Conservation (phyloP, 2,888 invertebrate species). For the Pseudoips prasinana region DNA sequence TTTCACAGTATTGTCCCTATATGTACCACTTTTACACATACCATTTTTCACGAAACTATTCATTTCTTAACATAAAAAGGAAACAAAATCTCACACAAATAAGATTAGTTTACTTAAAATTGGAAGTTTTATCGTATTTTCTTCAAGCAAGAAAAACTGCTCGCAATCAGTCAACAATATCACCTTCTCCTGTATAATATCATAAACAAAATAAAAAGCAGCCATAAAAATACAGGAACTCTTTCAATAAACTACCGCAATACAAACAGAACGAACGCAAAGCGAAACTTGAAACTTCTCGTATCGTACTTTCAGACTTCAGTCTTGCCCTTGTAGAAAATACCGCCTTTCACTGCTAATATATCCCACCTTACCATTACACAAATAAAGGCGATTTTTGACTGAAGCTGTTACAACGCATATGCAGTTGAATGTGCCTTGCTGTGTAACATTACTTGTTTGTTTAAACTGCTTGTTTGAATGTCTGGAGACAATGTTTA, state of each 20-base stretch:
- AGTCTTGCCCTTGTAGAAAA: not conserved
- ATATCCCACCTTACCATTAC: not conserved
- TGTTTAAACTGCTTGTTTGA: constrained; percentile 52
- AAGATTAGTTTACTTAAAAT: too few species aligned
- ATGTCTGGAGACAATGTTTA: constrained; percentile 61
- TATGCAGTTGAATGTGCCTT: not conserved
- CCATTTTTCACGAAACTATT: too few species aligned
- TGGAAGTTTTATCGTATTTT: too few species aligned
- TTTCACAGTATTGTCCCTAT: too few species aligned
- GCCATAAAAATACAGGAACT: constrained; percentile 1
- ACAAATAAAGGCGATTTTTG: not conserved
- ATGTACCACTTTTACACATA: too few species aligned
- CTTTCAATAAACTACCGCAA: constrained; percentile 3
- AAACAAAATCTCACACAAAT: too few species aligned
- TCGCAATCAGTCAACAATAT: too few species aligned
- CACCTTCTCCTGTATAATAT: not conserved
- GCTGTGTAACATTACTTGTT: constrained; percentile 39
- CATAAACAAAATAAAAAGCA: not conserved
- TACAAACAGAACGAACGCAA: constrained; percentile 14
- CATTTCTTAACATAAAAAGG: too few species aligned
- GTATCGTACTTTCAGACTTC: constrained; percentile 9
- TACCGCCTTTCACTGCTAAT: not conserved
- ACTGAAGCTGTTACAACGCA: not conserved
- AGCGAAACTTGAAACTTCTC: constrained; percentile 27
- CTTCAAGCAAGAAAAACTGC: too few species aligned